Percentiles rank a stretch among this genome's conserved stretches.
These are phyloP conservation scores for Leuciscus idus DNA, from an alignment of 2,113 vertebrate genomes.

Conservation along the genomic window DNA sequence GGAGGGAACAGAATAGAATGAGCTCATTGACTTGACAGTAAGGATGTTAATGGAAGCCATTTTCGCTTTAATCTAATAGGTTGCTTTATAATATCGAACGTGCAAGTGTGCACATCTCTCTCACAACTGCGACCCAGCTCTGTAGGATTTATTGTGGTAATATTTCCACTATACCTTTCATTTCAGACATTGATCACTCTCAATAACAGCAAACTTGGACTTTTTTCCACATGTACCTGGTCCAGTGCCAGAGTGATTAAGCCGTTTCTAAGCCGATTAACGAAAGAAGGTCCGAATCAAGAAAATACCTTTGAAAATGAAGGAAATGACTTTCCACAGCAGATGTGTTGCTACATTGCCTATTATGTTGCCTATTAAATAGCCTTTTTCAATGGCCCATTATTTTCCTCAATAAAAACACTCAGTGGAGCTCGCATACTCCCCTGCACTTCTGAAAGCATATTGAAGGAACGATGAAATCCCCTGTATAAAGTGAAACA, in stretches of 20 bases:
- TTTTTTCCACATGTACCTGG: background rate
- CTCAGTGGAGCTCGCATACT: conserved; percentile 71
- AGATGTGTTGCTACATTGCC: conserved; percentile 80
- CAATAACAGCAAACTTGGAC: conserved; percentile 6
- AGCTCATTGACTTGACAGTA: conserved; percentile 68
- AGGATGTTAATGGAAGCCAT: conserved; percentile 32
- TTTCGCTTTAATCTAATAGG: background rate
- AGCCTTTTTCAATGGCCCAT: conserved; percentile 80
- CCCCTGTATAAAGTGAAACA: conserved; percentile 79
- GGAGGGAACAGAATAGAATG: conserved; percentile 7
- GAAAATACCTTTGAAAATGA: conserved; percentile 71
- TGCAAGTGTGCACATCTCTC: background rate
- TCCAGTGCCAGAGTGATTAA: conserved; percentile 56
- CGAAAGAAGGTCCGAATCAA: conserved; percentile 68
- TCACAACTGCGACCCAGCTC: background rate
- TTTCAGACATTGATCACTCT: conserved; percentile 37
- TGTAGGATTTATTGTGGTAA: conserved; percentile 32
- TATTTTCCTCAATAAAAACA: conserved; percentile 82
- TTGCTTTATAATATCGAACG: background rate
- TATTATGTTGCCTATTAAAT: conserved; percentile 83
- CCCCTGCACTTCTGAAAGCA: conserved; percentile 70
- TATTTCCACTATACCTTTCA: conserved; percentile 15
- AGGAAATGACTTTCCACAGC: conserved; percentile 77
- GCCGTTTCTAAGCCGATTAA: conserved; percentile 68
- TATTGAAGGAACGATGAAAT: conserved; percentile 77